A percentile compares a stretch with the other conserved stretches of the same genome.
Evolutionary conservation across 2,888 invertebrate species (phyloP).

Genomic region (Callimorpha dominula): DNA sequence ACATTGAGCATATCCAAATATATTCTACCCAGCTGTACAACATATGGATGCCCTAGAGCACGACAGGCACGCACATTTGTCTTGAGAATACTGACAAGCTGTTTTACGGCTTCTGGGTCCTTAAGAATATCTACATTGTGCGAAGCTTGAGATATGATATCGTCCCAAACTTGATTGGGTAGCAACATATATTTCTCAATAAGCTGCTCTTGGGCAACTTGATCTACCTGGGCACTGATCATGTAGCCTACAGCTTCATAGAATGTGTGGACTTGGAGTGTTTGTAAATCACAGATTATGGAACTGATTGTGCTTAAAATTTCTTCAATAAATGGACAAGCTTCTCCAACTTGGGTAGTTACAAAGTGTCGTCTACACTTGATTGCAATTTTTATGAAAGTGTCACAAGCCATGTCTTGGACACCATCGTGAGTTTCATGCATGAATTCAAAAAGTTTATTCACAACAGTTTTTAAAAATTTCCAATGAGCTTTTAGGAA

Average conservation of each 20-base stretch:
- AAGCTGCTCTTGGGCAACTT: conserved; percentile 95
- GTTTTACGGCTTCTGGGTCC: conserved; percentile 98
- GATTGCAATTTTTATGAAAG: conserved; percentile 99
- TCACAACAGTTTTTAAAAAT: conserved; percentile 99
- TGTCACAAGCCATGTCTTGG: conserved; percentile 99
- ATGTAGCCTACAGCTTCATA: conserved; percentile 99
- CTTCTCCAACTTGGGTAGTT: conserved; percentile 97
- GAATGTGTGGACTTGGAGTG: conserved; percentile 99
- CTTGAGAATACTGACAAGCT: conserved; percentile 98
- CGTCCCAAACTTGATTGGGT: conserved; percentile 99
- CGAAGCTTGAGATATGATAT: conserved; percentile 98
- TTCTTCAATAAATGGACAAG: conserved; percentile 99
- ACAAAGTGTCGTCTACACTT: conserved; percentile 99
- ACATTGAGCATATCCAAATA: conserved; percentile 99
- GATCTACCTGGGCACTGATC: conserved; percentile 98
- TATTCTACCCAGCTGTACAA: conserved; percentile 97
- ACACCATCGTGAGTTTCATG: conserved; percentile 99
- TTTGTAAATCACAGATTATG: conserved; percentile 99
- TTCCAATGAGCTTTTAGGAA: conserved; percentile 99
- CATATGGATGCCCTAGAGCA: conserved; percentile 98
- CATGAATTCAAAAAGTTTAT: conserved; percentile 99
- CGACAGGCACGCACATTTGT: conserved; percentile 99
- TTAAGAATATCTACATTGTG: conserved; percentile 98
- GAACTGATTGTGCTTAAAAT: conserved; percentile 98
- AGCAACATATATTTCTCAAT: conserved; percentile 99